phyloP scores from a whole-genome alignment of 2,113 vertebrate genomes.

The Erinaceus europaeus region DNA sequence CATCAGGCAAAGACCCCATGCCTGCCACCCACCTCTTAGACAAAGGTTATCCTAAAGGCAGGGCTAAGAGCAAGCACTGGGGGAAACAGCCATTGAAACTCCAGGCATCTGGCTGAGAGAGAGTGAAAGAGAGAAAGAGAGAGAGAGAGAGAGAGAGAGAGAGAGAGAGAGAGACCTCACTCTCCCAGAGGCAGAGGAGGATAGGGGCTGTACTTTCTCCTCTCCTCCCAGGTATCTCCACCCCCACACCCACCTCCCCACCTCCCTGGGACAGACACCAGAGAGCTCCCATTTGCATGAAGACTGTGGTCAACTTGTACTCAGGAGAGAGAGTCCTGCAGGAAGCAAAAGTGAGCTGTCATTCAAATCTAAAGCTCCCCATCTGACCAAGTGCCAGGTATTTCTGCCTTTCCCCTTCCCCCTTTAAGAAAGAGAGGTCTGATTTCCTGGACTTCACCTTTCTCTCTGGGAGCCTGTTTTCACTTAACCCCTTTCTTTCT shows the following conservation, averaged over 20 bases:
- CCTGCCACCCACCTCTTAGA: not conserved
- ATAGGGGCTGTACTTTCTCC: no score
- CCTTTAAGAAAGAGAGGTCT: not conserved
- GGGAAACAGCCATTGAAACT: not conserved
- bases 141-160: no score
- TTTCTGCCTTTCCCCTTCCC: no score
- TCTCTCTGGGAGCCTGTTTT: not conserved
- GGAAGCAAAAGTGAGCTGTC: not conserved
- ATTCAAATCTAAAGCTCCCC: not conserved
- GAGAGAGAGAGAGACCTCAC: no score
- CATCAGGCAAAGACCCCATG: not conserved
- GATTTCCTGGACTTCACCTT: accelerated
- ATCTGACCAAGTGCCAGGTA: no score
- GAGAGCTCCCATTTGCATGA: not conserved
- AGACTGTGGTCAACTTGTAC: not conserved
- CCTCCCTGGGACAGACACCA: not conserved
- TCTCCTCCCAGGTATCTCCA: no score
- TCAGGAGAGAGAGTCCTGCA: not conserved
- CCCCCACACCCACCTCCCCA: not conserved
- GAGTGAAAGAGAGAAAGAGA: no score
- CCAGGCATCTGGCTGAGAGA: no score
- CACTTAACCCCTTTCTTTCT: conserved; percentile 42
- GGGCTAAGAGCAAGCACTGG: not conserved
- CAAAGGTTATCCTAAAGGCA: not conserved
- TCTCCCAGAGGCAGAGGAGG: no score